Evolutionary conservation across 2,113 vertebrate species (phyloP), one percentile per base, ranked within the genome.

Genomic region (Carassius auratus): DNA sequence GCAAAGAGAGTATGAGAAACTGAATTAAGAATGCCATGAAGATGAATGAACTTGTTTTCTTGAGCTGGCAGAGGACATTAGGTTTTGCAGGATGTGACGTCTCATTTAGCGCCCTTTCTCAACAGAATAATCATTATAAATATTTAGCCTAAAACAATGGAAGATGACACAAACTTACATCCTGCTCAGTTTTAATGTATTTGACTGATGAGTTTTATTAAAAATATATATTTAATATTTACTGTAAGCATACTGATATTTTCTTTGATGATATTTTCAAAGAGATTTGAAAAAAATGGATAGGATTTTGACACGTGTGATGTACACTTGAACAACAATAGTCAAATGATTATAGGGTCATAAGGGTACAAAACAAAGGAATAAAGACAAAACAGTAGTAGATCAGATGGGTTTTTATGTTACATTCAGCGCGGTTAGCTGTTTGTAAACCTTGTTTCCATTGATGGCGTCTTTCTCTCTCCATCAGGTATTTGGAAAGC

Each of bases 401-500:
- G 45, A 48, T 48, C 45, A 48, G 59, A 42, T 36, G 8, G 50
- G 23, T 4, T 14, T 45, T 85, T 21, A 48, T 48, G 45, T 48
- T 48, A 48, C 10, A 3, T 48, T 48, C 45, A 48, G 45, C 45
- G 8, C 2, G 45, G 45, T 45, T 45, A 45, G 45, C 3, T 3
- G 10, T 48, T 48, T 48, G 9, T 48, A 48, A 48, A 48, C 9
- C 45, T 48, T 0, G 45, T 48, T 48, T 48, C 8, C 45, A 48
- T 48, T 48, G 10, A 48, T 48, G 42, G 8, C 2, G 3, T 48
- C 45, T 69, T 17, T 21, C 36, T 66, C 23, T 57, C 30, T 80
- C 2, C 13, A 59, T 19, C 42, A 95, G 98, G 91, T 99, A 99
- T 91, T 91, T 99, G 91, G 97, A 99, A 88, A 96, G 96, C 90